Base-by-base conservation (phyloP, 2,113 vertebrate species). In the Mastomys coucha region DNA sequence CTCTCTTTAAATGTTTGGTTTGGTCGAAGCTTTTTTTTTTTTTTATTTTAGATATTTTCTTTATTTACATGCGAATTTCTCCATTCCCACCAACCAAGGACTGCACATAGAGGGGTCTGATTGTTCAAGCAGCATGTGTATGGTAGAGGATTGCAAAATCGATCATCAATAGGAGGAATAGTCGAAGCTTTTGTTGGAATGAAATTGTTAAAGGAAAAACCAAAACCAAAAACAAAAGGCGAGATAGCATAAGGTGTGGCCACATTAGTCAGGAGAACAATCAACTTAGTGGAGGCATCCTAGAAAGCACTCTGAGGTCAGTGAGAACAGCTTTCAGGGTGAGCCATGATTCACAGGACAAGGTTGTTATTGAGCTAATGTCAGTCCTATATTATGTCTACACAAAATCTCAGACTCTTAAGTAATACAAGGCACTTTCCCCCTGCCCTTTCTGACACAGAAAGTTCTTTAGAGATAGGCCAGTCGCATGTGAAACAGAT, bases 1-100 rank as follows among this genome's bases (percentile, higher is more conserved):
- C 24, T 85, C 89, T 75, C 2, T n/a, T n/a, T 51, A 22, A 84
- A 58, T 28, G 39, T 89, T 24, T 67, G 45, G 19, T 94, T 65
- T 86, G 49, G 49, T 84, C 56, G 60, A 86, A 49, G 22, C 70
- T 95, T 82, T 93, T 92, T n/a, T n/a, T n/a, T n/a, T n/a, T n/a
- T n/a, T n/a, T n/a, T n/a, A n/a, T n/a, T n/a, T n/a, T n/a, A n/a
- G n/a, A n/a, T n/a, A n/a, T n/a, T n/a, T n/a, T n/a, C n/a, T n/a
- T n/a, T n/a, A n/a, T n/a, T n/a, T n/a, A n/a, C n/a, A n/a, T n/a
- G n/a, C n/a, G n/a, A n/a, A n/a, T n/a, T n/a, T n/a, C n/a, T n/a
- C n/a, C n/a, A n/a, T n/a, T n/a, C n/a, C n/a, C n/a, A n/a, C n/a
- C n/a, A n/a, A n/a, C n/a, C n/a, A n/a, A n/a, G n/a, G n/a, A n/a